phyloP scores from a whole-genome alignment of 1,140 invertebrate genomes.

The Agrypnia vestita region DNA sequence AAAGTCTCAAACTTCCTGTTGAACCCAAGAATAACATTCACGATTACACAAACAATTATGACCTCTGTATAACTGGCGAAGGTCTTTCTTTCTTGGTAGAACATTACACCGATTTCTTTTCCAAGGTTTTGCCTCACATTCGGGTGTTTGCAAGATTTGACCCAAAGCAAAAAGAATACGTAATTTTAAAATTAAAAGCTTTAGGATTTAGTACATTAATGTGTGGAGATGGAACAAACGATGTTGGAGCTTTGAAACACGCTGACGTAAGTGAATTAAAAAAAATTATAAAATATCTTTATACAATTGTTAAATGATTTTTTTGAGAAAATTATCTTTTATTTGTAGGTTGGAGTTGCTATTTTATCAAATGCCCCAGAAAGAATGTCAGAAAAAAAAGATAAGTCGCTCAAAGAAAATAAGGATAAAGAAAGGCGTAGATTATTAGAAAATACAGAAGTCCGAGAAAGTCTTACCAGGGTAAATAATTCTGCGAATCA shows the following conservation, averaged over 20 bases:
- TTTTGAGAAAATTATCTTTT: constrained; percentile 31
- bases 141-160: constrained; percentile 94
- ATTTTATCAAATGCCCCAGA: constrained; percentile 91
- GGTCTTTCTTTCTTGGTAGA: constrained; percentile 84
- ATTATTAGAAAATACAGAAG: constrained; percentile 53
- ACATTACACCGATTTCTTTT: constrained; percentile 78
- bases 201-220: constrained; percentile 94
- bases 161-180: constrained; percentile 97
- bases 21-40: constrained; percentile 70
- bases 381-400: constrained; percentile 65
- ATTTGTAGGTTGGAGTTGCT: constrained; percentile 82
- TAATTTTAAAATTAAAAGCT: constrained; percentile 91
- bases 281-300: constrained; percentile 9
- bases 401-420: constrained; percentile 62
- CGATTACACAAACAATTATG: constrained; percentile 81
- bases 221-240: constrained; percentile 99
- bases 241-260: constrained; percentile 99
- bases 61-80: constrained; percentile 96
- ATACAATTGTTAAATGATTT: background rate
- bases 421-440: constrained; percentile 63
- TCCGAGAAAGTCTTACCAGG: constrained; percentile 32
- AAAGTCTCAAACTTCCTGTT: constrained; percentile 77
- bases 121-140: constrained; percentile 86
- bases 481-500: constrained; percentile 43
- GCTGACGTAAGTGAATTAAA: constrained; percentile 89